phyloP scores from a whole-genome alignment of 2,888 invertebrate species.

The Brachypalpus laphriformis region DNA sequence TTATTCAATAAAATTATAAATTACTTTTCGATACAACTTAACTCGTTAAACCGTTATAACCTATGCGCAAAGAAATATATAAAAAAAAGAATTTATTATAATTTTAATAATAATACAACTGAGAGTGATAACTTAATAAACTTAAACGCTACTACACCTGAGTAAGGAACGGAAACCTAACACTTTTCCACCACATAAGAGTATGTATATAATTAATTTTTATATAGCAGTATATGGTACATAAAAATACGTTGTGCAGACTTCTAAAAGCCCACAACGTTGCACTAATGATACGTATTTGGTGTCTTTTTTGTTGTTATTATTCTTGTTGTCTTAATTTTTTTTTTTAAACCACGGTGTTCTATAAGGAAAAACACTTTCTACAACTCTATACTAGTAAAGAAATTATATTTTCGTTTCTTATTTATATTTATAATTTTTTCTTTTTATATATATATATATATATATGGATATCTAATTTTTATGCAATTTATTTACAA shows the following conservation, averaged over 20 bases:
- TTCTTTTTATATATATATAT: constrained; percentile 9
- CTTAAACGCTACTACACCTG: constrained; percentile 67
- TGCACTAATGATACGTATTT: constrained; percentile 71
- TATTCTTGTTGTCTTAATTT: not conserved
- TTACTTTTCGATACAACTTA: constrained; percentile 55
- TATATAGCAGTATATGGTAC: constrained; percentile 55
- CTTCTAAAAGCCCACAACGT: constrained; percentile 10
- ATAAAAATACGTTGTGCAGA: constrained; percentile 45
- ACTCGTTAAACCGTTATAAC: constrained; percentile 34
- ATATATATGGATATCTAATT: constrained; percentile 7
- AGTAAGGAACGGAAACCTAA: constrained; percentile 74
- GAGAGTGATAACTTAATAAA: constrained; percentile 54
- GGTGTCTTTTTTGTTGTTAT: constrained; percentile 43
- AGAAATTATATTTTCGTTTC: constrained; percentile 31
- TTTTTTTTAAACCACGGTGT: not conserved
- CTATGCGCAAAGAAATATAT: constrained; percentile 17
- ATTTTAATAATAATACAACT: constrained; percentile 26
- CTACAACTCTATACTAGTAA: constrained; percentile 47
- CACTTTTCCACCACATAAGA: constrained; percentile 39
- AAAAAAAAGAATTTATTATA: too few species aligned
- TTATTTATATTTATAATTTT: constrained; percentile 12
- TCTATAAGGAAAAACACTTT: constrained; percentile 33
- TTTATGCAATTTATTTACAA: constrained; percentile 51
- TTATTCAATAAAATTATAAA: constrained; percentile 68
- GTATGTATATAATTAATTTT: constrained; percentile 14